These are phyloP conservation scores for Papilio elwesi DNA, from an alignment of 2,888 invertebrate species.

Conservation along the genomic window DNA sequence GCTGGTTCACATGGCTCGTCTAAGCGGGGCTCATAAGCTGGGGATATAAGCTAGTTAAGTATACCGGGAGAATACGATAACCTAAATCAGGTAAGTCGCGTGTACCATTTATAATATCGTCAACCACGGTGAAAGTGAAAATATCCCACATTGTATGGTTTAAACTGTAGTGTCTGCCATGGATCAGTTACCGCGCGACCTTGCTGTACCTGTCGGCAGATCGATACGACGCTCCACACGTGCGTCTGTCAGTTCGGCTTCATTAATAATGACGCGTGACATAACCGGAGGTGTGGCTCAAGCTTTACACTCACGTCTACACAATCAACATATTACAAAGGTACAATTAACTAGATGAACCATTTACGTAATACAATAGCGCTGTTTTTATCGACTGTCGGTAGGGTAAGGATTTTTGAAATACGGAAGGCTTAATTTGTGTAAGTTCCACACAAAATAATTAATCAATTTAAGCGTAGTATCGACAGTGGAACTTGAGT, in stretches of 20 bases:
- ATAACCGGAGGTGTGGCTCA: conserved; percentile 17
- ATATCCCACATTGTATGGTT: conserved; percentile 1
- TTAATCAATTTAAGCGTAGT: not conserved
- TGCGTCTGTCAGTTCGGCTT: conserved; percentile 33
- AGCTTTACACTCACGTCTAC: conserved; percentile 17
- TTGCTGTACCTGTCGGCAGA: conserved; percentile 60
- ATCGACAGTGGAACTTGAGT: no score
- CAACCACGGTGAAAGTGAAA: not conserved
- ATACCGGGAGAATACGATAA: no score
- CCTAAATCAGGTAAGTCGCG: no score
- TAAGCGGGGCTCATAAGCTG: no score
- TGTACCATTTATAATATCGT: no score
- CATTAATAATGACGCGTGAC: conserved; percentile 33
- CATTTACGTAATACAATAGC: conserved; percentile 4
- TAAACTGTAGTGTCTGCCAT: conserved; percentile 34
- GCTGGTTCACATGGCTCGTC: no score
- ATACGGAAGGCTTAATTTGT: not conserved
- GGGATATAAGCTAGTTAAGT: no score
- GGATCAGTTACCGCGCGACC: conserved; percentile 58
- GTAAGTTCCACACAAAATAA: not conserved
- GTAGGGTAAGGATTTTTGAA: not conserved
- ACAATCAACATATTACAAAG: conserved; percentile 16
- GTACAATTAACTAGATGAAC: conserved; percentile 19
- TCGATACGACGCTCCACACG: conserved; percentile 56
- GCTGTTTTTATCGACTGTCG: conserved; percentile 2